phyloP scores from a whole-genome alignment of 2,113 vertebrate species.

The Rhegmatorhina hoffmannsi region DNA sequence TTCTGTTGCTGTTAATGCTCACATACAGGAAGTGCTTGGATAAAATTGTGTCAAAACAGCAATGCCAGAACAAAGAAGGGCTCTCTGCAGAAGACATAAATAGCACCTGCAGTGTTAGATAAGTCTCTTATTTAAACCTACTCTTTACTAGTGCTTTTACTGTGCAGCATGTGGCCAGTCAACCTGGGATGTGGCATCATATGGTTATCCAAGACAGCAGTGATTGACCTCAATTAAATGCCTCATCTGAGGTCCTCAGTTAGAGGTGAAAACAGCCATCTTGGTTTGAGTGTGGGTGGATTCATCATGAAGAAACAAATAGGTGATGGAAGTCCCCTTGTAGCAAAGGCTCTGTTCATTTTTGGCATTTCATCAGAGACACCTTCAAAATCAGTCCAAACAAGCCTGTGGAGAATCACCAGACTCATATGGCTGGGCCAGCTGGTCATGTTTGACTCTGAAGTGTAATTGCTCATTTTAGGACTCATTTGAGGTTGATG shows the following conservation, averaged over 20 bases:
- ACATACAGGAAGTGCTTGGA: background rate
- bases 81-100: background rate
- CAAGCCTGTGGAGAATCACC: background rate
- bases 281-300: background rate
- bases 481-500: background rate
- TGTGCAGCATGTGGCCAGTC: background rate
- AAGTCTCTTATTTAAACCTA: background rate
- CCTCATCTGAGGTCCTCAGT: background rate
- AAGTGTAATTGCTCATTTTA: constrained; percentile 12
- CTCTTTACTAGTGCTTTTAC: background rate
- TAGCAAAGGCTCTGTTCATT: background rate
- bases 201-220: background rate
- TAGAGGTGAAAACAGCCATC: background rate
- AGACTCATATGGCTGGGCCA: background rate
- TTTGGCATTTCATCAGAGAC: background rate
- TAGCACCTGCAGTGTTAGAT: background rate
- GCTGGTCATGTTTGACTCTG: background rate
- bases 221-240: background rate
- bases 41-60: background rate
- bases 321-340: background rate
- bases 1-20: background rate
- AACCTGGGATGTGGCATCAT: background rate
- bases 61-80: background rate
- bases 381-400: constrained; percentile 12
- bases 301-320: background rate